These are phyloP conservation scores for Drosophila hydei DNA, from an alignment of 1,140 invertebrate species.

Conservation along the genomic window DNA sequence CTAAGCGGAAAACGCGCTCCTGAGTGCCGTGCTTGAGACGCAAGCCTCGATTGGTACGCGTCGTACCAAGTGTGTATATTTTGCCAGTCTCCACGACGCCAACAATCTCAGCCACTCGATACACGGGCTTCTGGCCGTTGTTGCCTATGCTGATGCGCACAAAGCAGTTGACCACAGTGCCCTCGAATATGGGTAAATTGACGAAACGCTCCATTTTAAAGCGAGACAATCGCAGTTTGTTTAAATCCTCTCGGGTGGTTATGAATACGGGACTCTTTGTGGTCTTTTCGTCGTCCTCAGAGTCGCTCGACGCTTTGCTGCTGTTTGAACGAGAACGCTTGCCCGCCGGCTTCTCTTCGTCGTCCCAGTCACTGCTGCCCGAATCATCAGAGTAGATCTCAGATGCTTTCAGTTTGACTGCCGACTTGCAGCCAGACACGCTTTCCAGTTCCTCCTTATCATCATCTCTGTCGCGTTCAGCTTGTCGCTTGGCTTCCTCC, in stretches of 20 bases:
- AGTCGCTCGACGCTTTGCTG: slow-evolving; percentile 85
- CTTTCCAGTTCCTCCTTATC: slow-evolving; percentile 89
- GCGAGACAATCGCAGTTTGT: slow-evolving; percentile 94
- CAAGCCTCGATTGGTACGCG: slow-evolving; percentile 96
- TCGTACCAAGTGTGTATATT: slow-evolving; percentile 95
- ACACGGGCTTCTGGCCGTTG: slow-evolving; percentile 91
- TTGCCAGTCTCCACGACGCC: slow-evolving; percentile 98
- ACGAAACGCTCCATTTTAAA: slow-evolving; percentile 97
- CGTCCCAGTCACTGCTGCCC: slow-evolving; percentile 87
- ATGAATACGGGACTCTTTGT: slow-evolving; percentile 88
- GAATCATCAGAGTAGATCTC: slow-evolving; percentile 98
- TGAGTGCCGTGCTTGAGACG: slow-evolving; percentile 93
- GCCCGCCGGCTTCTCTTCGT: slow-evolving; percentile 84
- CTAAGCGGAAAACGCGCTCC: slow-evolving; percentile 96
- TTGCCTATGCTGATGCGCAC: slow-evolving; percentile 98
- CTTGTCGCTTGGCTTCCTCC: slow-evolving; percentile 84
- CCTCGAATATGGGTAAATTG: slow-evolving; percentile 97
- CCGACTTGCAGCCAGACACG: slow-evolving; percentile 79
- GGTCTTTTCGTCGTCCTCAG: slow-evolving; percentile 83
- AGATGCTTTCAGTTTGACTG: slow-evolving; percentile 92
- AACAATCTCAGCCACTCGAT: slow-evolving; percentile 96
- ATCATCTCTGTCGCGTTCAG: slow-evolving; percentile 85
- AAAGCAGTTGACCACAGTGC: slow-evolving; percentile 96
- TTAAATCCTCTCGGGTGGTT: slow-evolving; percentile 91
- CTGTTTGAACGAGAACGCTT: slow-evolving; percentile 84